Base-by-base conservation (phyloP, 1,140 invertebrate genomes). In the Chlorops oryzae region DNA sequence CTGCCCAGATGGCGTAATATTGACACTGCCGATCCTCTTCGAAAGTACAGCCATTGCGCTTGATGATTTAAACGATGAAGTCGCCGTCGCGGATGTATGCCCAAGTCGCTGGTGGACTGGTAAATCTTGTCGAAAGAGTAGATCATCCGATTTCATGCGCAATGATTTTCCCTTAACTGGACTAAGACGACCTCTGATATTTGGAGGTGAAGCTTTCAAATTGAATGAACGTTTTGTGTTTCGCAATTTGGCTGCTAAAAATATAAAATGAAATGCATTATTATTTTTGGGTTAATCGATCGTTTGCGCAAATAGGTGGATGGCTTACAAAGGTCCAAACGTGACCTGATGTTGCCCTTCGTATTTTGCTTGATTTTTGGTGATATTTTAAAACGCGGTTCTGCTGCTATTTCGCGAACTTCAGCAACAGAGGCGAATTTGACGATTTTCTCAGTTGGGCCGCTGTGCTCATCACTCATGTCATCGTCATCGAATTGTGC, bases 381-480 rank as follows among this genome's bases (percentile, higher is more conserved):
- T 48, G 10, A 9, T 62, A 22, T 12, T 20, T 52, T 32, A 39
- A 24, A 38, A 6, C 51, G 39, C 9, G 45, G 23, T n/a, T 39
- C 23, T 13, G 70, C 53, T 1, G 55, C 63, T n/a, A 72, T 72
- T 53, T 72, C 69, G 17, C 63, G 56, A 20, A 72, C 65, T 45
- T 72, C 70, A 2, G 68, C 70, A 9, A 63, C 66, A 0, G 65
- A 61, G 6, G 69, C 70, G 37, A 72, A 72, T 45, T 66, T 65
- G 0, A 72, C 70, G 50, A 66, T 61, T 50, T 72, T 72, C 34
- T 72, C 70, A 27, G 27, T 51, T 15, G 44, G 35, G 2, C 52
- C 51, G 20, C 32, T 17, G 27, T 38, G 22, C 17, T 55, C 44
- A 18, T 18, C 18, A 9, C 24, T 39, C 15, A 38, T 49, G 23